Conservation (phyloP, 2,888 invertebrate genomes). For the Lepidonotus clava region DNA sequence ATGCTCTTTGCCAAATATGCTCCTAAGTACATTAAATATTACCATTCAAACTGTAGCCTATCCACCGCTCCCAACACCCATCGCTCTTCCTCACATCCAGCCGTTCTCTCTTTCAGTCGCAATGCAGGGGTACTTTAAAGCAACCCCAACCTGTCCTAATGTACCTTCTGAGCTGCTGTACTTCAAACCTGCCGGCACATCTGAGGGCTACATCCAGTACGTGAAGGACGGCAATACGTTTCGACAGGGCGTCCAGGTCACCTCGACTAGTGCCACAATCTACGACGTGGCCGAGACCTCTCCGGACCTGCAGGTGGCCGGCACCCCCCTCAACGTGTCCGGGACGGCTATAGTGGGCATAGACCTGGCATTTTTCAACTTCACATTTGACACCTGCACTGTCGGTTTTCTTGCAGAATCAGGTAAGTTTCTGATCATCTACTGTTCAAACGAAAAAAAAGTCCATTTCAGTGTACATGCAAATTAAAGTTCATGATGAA, state of each 20-base stretch:
- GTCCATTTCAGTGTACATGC: background rate
- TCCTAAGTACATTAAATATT: too few species aligned
- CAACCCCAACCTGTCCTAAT: background rate
- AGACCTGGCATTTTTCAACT: background rate
- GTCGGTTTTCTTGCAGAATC: background rate
- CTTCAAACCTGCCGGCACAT: background rate
- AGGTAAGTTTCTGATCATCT: background rate
- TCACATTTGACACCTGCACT: background rate
- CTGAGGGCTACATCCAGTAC: constrained; percentile 22
- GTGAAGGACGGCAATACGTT: background rate
- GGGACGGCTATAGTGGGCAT: background rate
- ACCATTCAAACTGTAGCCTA: too few species aligned
- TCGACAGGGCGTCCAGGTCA: background rate
- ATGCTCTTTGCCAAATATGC: too few species aligned
- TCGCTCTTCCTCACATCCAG: too few species aligned
- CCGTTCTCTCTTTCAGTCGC: background rate
- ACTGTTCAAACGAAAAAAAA: background rate
- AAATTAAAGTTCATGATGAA: background rate
- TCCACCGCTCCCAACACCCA: too few species aligned
- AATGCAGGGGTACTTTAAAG: constrained; percentile 22
- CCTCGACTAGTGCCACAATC: background rate
- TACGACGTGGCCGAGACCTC: background rate
- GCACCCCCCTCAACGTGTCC: background rate
- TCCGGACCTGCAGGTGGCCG: background rate
- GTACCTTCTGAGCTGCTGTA: background rate